Conservation (phyloP, 2,888 invertebrate species). For the Drosophila multiciliata region DNA sequence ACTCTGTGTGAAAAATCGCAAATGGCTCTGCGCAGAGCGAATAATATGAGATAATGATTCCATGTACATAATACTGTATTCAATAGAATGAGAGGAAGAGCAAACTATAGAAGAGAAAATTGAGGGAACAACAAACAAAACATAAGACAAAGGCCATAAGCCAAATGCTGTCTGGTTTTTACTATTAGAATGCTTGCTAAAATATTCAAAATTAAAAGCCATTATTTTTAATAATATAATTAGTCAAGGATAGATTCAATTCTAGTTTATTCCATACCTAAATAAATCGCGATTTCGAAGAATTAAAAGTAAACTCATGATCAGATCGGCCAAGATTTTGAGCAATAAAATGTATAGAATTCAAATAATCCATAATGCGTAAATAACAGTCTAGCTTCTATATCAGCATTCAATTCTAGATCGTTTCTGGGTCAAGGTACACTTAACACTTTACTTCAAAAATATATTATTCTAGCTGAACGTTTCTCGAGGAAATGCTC, state of each 20-base stretch:
- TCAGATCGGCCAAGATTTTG: background rate
- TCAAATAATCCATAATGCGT: background rate
- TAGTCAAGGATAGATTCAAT: background rate
- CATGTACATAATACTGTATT: constrained; percentile 2
- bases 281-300: background rate
- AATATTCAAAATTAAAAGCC: background rate
- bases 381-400: constrained; percentile 7
- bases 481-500: background rate
- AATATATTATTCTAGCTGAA: constrained; percentile 6
- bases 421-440: constrained; percentile 39
- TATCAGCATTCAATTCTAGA: background rate
- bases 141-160: background rate
- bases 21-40: constrained; percentile 45
- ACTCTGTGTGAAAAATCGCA: constrained; percentile 53
- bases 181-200: background rate
- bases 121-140: background rate
- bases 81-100: constrained; percentile 1
- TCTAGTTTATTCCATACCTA: background rate
- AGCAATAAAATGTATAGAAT: background rate
- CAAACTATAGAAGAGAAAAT: background rate
- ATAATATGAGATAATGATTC: constrained; percentile 45
- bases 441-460: constrained; percentile 22
- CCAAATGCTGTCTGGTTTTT: background rate
- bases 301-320: background rate
- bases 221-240: background rate